Percentiles rank a stretch among this genome's conserved stretches.
phyloP scores from a whole-genome alignment of 2,797 vertebrate species.

The Varecia variegata region DNA sequence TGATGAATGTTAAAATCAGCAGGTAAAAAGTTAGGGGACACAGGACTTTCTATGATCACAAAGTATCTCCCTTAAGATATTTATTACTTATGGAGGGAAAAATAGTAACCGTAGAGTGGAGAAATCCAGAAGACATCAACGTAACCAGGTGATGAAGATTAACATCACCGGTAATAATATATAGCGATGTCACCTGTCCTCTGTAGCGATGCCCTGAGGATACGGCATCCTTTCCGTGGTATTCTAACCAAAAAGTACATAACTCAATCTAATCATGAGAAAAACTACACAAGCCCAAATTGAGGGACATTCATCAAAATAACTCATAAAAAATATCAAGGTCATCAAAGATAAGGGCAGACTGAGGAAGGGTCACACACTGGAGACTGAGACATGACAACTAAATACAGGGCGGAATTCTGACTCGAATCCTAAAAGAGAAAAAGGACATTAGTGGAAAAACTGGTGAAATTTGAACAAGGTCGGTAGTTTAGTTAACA shows the following conservation, averaged over 20 bases:
- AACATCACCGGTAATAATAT: neutral
- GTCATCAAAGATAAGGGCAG: neutral
- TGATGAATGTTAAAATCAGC: neutral
- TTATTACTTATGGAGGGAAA: neutral
- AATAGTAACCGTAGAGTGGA: neutral
- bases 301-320: neutral
- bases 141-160: neutral
- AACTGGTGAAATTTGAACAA: neutral
- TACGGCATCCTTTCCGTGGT: neutral
- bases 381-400: neutral
- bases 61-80: neutral
- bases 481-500: neutral
- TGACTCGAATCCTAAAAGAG: neutral
- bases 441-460: neutral
- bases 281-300: neutral
- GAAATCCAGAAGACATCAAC: neutral
- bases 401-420: neutral
- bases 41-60: neutral
- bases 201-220: neutral
- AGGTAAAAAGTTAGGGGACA: neutral
- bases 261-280: neutral
- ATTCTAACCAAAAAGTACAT: neutral
- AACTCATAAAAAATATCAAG: neutral
- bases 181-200: rapidly evolving
- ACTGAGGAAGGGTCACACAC: neutral